Evolutionary conservation across 2,797 vertebrate genomes (phyloP), one percentile per base, ranked within the genome.

Genomic region (Fringilla coelebs): DNA sequence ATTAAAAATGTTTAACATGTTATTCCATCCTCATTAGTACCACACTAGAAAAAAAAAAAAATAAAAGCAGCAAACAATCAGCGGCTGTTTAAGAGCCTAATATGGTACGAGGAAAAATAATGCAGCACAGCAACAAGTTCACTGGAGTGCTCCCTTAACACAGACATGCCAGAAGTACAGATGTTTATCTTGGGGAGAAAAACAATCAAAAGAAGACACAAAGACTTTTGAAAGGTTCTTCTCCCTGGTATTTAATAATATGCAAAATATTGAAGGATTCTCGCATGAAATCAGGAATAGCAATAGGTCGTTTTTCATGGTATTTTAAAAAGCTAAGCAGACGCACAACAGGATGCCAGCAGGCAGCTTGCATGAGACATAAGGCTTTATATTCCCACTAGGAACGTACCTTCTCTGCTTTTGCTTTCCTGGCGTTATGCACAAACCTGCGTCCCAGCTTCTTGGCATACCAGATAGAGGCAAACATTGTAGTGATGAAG

Each of bases 381-480:
- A 95, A 94, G 83, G 94, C 88, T 96, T 91, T 91, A 78, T 91
- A 91, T 94, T 94, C 96, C 95, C 90, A 85, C 91, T 85, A 92
- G 73, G 78, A 89, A 96, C 97, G 81, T 98, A 99, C 99, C 99
- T 99, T 99, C 91, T 99, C 98, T 96, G 98, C 95, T 98, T 99
- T 99, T 94, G 99, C 98, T 98, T 98, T 99, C 97, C 99, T 98
- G 97, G 98, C 98, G 94, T 99, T 99, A 97, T 99, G 98, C 94
- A 99, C 98, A 96, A 99, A 99, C 97, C 99, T 98, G 97, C 98
- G 99, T 96, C 99, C 99, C 96, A 99, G 99, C 98, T 99, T 99
- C 98, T 99, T 99, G 97, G 99, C 99, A 92, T 99, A 99, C 98
- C 99, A 99, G 97, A 99, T 99, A 92, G 99, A 99, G 92, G 99